Conservation (phyloP, 2,797 vertebrate genomes). For the Alfaro cultratus region DNA sequence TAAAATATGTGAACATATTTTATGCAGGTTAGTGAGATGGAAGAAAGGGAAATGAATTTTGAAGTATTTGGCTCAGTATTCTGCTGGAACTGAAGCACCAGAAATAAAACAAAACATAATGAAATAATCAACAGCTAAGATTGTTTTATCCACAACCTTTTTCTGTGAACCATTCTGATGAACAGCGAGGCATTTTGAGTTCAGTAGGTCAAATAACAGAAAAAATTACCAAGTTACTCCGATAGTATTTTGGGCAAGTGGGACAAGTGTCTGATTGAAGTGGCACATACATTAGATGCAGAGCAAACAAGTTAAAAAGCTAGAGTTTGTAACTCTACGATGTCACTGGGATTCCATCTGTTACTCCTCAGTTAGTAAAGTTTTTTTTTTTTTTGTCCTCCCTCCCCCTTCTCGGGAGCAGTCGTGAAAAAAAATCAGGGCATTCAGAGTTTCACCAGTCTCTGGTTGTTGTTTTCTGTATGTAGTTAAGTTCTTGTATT, state of each 20-base stretch:
- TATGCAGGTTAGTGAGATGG: background rate
- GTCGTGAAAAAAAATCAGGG: too few relatives aligned
- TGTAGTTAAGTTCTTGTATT: too few relatives aligned
- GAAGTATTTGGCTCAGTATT: background rate
- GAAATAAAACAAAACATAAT: background rate
- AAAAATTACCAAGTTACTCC: too few relatives aligned
- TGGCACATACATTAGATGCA: background rate
- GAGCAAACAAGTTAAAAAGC: too few relatives aligned
- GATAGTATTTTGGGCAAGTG: too few relatives aligned
- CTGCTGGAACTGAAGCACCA: background rate
- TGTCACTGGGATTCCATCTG: too few relatives aligned
- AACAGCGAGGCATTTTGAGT: background rate
- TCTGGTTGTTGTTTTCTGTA: too few relatives aligned
- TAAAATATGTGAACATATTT: background rate
- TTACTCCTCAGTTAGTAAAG: too few relatives aligned
- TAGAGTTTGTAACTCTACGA: too few relatives aligned
- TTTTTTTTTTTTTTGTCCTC: too few relatives aligned
- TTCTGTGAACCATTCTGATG: background rate
- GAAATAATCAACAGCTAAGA: background rate
- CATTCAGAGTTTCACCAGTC: too few relatives aligned
- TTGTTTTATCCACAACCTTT: background rate
- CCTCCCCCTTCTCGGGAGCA: too few relatives aligned
- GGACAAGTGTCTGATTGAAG: background rate
- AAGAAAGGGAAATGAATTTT: background rate
- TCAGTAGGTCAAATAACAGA: background rate